phyloP scores from a whole-genome alignment of 2,888 invertebrate species.

The Cremastinae sp. region DNA sequence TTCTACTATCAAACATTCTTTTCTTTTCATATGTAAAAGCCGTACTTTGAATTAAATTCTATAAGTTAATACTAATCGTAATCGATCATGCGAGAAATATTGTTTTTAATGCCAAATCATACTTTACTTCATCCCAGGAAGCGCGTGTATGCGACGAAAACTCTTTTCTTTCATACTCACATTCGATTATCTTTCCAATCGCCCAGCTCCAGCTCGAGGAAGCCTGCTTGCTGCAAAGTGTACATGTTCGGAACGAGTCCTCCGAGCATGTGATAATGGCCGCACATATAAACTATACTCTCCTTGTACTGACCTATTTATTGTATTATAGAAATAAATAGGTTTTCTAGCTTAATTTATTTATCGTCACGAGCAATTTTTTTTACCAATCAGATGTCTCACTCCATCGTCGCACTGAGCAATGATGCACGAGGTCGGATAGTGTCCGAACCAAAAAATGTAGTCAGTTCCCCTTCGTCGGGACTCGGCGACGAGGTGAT shows the following conservation, averaged over 20 bases:
- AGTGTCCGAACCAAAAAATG: conserved; percentile 93
- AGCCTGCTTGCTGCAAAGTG: conserved; percentile 90
- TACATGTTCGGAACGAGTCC: conserved; percentile 92
- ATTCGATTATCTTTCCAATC: conserved; percentile 96
- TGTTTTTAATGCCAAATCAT: not conserved
- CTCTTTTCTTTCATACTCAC: conserved; percentile 80
- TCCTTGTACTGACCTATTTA: conserved; percentile 84
- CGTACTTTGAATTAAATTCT: conserved; percentile 3
- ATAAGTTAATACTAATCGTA: not conserved
- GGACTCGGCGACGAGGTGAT: conserved; percentile 83
- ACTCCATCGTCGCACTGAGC: conserved; percentile 82
- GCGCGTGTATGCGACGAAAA: conserved; percentile 31
- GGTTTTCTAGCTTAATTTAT: not conserved
- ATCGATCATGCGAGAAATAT: conserved; percentile 42
- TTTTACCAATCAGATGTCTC: conserved; percentile 77
- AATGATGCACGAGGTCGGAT: conserved; percentile 93
- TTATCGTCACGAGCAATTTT: conserved; percentile 3
- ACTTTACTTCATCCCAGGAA: not conserved
- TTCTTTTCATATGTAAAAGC: conserved; percentile 29
- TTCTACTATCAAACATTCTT: conserved; percentile 41
- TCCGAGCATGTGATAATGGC: conserved; percentile 93
- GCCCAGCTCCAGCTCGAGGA: conserved; percentile 92
- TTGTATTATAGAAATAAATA: conserved; percentile 65
- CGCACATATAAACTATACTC: conserved; percentile 91
- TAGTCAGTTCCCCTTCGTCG: conserved; percentile 82